Evolutionary conservation across 2,888 invertebrate genomes (phyloP).

Genomic region (Oscheius sp.): DNA sequence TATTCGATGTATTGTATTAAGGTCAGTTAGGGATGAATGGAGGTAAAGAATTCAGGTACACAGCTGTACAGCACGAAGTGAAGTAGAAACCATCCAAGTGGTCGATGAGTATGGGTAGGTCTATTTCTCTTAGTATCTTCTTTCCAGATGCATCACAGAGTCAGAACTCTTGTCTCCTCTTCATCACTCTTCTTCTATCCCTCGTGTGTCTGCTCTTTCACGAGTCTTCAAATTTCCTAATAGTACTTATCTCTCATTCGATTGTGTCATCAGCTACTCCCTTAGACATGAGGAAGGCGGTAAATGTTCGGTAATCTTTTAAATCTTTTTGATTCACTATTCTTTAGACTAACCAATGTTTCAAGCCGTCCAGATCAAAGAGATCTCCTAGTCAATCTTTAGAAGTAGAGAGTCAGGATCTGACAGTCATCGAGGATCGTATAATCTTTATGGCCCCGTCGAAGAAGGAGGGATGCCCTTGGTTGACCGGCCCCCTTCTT

Average conservation of each 20-base stretch:
- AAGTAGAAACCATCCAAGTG: conserved; percentile 2
- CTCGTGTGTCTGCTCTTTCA: conserved; percentile 1
- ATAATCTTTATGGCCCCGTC: neutral
- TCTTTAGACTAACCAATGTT: conserved; percentile 10
- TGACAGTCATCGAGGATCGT: conserved; percentile 16
- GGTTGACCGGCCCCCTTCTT: neutral
- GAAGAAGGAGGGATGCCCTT: neutral
- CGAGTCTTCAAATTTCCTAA: conserved; percentile 28
- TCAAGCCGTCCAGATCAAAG: neutral
- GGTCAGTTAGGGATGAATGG: neutral
- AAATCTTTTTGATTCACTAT: neutral
- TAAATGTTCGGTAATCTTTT: conserved; percentile 12
- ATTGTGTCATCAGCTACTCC: conserved; percentile 18
- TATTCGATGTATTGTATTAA: conserved; percentile 26
- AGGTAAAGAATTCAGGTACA: conserved; percentile 10
- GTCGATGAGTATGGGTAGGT: conserved; percentile 11
- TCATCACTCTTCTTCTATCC: neutral
- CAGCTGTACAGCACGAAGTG: conserved; percentile 8
- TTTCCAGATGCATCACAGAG: conserved; percentile 18
- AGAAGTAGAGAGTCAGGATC: conserved; percentile 6
- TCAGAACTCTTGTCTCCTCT: conserved; percentile 16
- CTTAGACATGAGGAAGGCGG: conserved; percentile 1
- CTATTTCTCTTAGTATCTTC: neutral
- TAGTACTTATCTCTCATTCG: conserved; percentile 11
- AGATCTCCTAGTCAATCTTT: neutral